Base-by-base conservation (phyloP, 2,888 invertebrate species). In the Macrophya annulata region DNA sequence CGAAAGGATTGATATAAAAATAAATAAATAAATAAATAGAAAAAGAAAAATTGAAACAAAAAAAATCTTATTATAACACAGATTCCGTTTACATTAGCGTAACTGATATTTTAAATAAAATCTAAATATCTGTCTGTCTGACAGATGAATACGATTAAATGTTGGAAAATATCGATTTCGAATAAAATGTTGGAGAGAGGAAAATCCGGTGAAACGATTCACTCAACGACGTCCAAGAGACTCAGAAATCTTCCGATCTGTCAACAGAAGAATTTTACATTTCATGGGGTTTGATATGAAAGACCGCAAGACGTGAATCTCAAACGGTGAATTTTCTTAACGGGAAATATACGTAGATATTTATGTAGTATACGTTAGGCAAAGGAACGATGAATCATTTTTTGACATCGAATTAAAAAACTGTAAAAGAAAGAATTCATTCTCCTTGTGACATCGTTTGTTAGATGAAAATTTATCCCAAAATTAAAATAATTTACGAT, bases 361-460 rank as follows among this genome's bases (percentile, higher is more conserved):
- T 0, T 65, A 37, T 10, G 25, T 37, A 65, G 37, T 31, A 31
- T 2, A 31, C 62, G 62, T 62, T 62, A n/a, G 9, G 62, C 25
- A 15, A 68, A 37, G 15, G 1, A 68, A 15, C 68, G 68, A 68
- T 68, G 68, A 37, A 68, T 68, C 68, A 68, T 68, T 15, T 68
- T 8, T 68, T 17, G 37, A 68, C 68, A 15, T 31, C 17, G 25
- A 37, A 15, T 68, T 68, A 68, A 4, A 15, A 68, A 37, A 31
- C 37, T 5, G 68, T 4, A n/a, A n/a, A n/a, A n/a, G 68, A 68
- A 68, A 37, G 15, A 15, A 68, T 31, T 68, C 25, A 68, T 68
- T 68, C 17, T 17, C 68, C 68, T 31, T 10, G 68, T 15, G 68
- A 37, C 68, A 25, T 68, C 12, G 31, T 68, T 68, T 31, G 9